Base-by-base conservation (phyloP, 2,797 vertebrate genomes). In the Peromyscus eremicus region DNA sequence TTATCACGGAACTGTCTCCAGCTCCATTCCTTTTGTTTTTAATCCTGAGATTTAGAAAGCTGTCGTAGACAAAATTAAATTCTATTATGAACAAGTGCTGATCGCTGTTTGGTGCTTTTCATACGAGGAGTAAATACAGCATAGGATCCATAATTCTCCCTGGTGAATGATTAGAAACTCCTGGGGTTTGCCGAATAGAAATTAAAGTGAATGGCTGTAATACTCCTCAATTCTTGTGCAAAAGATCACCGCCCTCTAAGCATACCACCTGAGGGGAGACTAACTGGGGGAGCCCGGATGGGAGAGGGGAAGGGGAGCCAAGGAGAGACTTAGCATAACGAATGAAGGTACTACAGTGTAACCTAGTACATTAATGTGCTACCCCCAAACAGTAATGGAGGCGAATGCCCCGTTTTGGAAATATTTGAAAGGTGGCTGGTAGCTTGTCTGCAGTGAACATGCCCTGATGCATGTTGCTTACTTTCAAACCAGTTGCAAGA, bases 11-110 rank as follows among this genome's bases (percentile, higher is more conserved):
- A n/a, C 68, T 46, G 0, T 73, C 55, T 73, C 49, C 19, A 57
- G 68, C 49, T 12, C 49, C 2, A 0, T 13, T 79, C 19, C 37
- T 37, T 64, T 32, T 64, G 71, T 49, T 76, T 57, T 46, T 55
- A 81, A 75, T 89, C 11, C 43, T 82, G 83, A 94, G 82, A 84
- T 87, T 93, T 93, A 85, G 73, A 79, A 83, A 96, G 76, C 77
- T 93, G 70, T 70, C 66, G 66, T 29, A 76, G 49, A 87, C 83
- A 96, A 83, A 81, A 92, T 94, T 87, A 91, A 95, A 82, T 90
- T 97, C 80, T 81, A 9, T 96, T 87, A 84, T 73, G 89, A 96
- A 91, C 66, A 96, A 94, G 80, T 91, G 84, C 64, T 46, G 57
- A 94, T 75, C 11, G 73, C 37, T 70, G 80, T 76, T 90, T 97